Base-by-base conservation (phyloP, 2,113 vertebrate species). In the Proteles cristata region DNA sequence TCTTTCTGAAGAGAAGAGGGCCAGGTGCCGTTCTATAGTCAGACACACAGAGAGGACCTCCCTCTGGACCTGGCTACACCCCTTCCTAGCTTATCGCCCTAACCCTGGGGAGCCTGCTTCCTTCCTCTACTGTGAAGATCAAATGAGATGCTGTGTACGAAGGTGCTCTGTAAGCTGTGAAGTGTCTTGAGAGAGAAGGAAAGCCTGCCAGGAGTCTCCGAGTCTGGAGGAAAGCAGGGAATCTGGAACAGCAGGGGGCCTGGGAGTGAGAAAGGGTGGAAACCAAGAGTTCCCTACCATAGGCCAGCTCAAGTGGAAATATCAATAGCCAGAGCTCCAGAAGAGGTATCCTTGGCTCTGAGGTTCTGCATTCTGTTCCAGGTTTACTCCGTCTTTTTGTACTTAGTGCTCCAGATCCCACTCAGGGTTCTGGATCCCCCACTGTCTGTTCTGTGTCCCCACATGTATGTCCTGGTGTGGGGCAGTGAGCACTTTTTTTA, bases 141-240 rank as follows among this genome's bases (percentile, higher is more conserved):
- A 92, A 90, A 87, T 83, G 90, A 89, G 55, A 31, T 74, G 33
- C 35, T 45, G 7, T 23, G 73, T 95, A 35, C 48, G 71, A 92
- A 93, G 21, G 69, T 33, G 88, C 53, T 81, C 80, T 77, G 65
- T 95, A 88, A 90, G 82, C 90, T 82, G 83, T 95, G 94, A 96
- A 45, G 9, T 0, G 0, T 12, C 7, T 0, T 39, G 35, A 31
- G 39, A 89, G 35, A 48, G 43, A 35, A 65, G 12, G 45, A 43
- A 26, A n/a, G 68, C 39, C 86, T 83, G 74, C n/a, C n/a, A 14
- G 39, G 55, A 68, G 39, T 6, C 35, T 83, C 85, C 4, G 26
- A 50, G 48, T 66, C 84, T 1, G 55, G 35, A 85, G n/a, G 12
- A 35, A 73, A 71, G 45, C n/a, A 0, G 10, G 35, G 79, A 68